Percentiles rank a stretch among this genome's conserved stretches.
Evolutionary conservation across 2,113 vertebrate species (phyloP).

Genomic region (Tachycineta bicolor): DNA sequence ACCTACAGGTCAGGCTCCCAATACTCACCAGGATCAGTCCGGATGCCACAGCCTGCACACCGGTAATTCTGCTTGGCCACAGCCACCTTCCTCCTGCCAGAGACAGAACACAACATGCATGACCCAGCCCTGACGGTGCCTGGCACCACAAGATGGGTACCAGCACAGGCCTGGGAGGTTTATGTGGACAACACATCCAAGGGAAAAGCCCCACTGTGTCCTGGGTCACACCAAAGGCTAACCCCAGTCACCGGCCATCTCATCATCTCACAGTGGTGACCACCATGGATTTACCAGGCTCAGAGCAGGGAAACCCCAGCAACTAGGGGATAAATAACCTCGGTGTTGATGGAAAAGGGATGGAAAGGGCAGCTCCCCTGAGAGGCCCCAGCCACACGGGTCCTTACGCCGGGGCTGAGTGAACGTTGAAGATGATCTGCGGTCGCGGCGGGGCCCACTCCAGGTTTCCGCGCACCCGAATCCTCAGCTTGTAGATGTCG

Average conservation of each 20-base stretch:
- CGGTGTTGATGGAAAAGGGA: background rate
- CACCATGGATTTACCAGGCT: background rate
- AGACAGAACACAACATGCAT: background rate
- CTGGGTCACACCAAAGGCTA: background rate
- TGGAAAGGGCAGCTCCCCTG: background rate
- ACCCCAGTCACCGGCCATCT: background rate
- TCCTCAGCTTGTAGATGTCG: conserved; percentile 94
- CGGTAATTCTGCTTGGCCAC: conserved; percentile 97
- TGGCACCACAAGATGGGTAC: background rate
- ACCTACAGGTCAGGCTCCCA: background rate
- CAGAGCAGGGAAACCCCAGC: background rate
- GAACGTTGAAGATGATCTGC: conserved; percentile 97
- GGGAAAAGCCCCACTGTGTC: background rate
- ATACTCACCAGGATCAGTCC: conserved; percentile 89
- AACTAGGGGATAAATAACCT: background rate
- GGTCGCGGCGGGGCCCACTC: conserved; percentile 97
- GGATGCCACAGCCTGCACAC: conserved; percentile 94
- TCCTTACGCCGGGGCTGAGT: conserved; percentile 91
- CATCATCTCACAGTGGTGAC: background rate
- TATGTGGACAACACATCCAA: background rate
- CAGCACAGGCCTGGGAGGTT: background rate
- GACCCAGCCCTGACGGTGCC: background rate
- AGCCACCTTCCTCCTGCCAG: conserved; percentile 88
- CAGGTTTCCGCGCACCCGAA: conserved; percentile 94
- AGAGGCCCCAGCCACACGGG: accelerated